A percentile compares a stretch with the other conserved stretches of the same genome.
Evolutionary conservation across 2,797 vertebrate species (phyloP).

Genomic region (Malurus splendens): DNA sequence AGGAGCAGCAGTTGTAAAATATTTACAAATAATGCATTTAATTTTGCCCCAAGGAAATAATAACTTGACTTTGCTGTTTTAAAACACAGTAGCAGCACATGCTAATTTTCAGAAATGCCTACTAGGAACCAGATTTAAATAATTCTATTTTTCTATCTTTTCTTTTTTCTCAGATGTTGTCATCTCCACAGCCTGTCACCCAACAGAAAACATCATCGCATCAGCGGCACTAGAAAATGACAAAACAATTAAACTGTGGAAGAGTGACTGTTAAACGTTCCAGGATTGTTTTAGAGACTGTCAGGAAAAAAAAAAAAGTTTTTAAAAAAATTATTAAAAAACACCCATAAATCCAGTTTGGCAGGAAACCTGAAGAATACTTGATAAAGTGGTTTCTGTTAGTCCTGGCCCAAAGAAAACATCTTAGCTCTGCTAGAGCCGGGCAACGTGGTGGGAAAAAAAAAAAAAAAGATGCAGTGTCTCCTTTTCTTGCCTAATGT

Average conservation of each 20-base stretch:
- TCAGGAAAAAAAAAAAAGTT: constrained; percentile 11
- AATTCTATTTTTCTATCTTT: not conserved
- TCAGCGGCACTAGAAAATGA: constrained; percentile 97
- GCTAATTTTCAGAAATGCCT: not conserved
- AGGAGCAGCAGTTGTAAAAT: not conserved
- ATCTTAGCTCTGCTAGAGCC: constrained; percentile 19
- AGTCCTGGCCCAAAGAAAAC: constrained; percentile 47
- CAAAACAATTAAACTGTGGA: constrained; percentile 99
- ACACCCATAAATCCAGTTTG: constrained; percentile 2
- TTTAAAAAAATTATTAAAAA: constrained; percentile 6
- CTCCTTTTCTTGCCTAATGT: constrained; percentile 34
- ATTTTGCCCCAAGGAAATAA: not conserved
- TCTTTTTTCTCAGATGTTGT: constrained; percentile 82
- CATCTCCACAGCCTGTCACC: constrained; percentile 97
- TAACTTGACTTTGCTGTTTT: not conserved
- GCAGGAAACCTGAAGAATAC: constrained; percentile 43
- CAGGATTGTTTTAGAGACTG: constrained; percentile 40
- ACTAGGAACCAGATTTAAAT: not conserved
- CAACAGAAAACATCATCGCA: constrained; percentile 98
- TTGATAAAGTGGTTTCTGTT: constrained; percentile 43
- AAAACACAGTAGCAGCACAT: not conserved
- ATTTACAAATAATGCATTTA: not conserved
- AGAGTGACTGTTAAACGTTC: constrained; percentile 91
- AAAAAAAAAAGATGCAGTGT: constrained; percentile 8
- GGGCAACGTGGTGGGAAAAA: not conserved